Base-by-base conservation (phyloP, 2,888 invertebrate species). In the Drosophila birchii region DNA sequence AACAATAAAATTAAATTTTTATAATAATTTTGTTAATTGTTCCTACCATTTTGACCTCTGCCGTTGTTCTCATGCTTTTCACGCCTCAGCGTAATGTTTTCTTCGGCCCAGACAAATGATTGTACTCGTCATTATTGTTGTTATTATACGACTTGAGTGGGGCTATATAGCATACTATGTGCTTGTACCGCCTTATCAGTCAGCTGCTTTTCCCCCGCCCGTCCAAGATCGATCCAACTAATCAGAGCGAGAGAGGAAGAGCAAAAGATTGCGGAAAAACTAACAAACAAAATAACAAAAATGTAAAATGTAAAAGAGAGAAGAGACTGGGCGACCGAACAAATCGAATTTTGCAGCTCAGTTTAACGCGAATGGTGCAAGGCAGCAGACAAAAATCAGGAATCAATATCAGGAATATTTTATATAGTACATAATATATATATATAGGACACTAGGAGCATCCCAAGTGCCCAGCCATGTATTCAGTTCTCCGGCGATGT, bases 51-150 rank as follows among this genome's bases (percentile, higher is more conserved):
- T 43, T 3, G 11, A 32, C 56, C 56, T 23, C 34, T 26, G 11
- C 23, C 43, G 56, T 29, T 49, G 56, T 29, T 56, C 29, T 43
- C 54, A 81, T 55, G 76, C 67, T 81, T 73, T 81, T 75, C 78
- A 79, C 57, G 68, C 66, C 39, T 20, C n/a, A 68, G 39, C 41
- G 44, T 34, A 86, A 64, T 83, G 72, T 72, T 59, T 68, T 58
- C 39, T 51, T 57, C 67, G 45, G 61, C 58, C 76, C 66, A 66
- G 67, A 56, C 67, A 68, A 75, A 49, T 66, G 59, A 76, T 67
- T 43, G 41, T 43, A 53, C 47, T 44, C 77, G 38, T 64, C 51
- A 72, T 64, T 36, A 54, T 44, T 53, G 51, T 45, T 47, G 76
- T 84, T 84, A 78, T 84, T 74, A 75, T 56, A 26, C 26, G 29